Percentiles rank a stretch among this genome's conserved stretches.
phyloP scores from a whole-genome alignment of 2,797 vertebrate genomes.

The Siniperca obscura region DNA sequence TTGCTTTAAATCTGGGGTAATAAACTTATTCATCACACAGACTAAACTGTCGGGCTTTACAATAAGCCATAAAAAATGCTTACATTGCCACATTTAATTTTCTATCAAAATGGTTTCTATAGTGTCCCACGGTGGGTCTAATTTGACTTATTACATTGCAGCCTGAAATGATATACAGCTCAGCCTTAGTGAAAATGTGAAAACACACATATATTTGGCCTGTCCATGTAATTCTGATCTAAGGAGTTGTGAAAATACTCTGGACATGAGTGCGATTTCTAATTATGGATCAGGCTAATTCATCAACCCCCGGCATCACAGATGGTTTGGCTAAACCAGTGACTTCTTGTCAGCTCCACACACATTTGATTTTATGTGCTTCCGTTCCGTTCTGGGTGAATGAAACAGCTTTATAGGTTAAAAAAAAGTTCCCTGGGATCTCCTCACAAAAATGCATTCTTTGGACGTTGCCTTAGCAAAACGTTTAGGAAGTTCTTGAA shows the following conservation, averaged over 20 bases:
- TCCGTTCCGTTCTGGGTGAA: background rate
- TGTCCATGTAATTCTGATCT: background rate
- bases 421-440: background rate
- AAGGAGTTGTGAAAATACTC: slow-evolving; percentile 27
- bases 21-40: background rate
- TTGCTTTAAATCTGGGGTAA: background rate
- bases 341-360: slow-evolving; percentile 9
- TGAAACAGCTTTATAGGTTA: background rate
- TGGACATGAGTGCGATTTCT: slow-evolving; percentile 31
- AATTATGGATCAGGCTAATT: slow-evolving; percentile 39
- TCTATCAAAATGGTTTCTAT: background rate
- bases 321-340: slow-evolving; percentile 53
- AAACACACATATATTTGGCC: background rate
- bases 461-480: background rate
- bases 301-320: slow-evolving; percentile 34
- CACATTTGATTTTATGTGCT: background rate
- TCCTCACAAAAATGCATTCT: background rate
- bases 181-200: background rate
- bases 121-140: background rate
- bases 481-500: background rate
- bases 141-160: background rate
- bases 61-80: background rate
- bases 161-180: background rate
- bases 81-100: background rate
- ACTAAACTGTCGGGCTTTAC: background rate